Evolutionary conservation across 2,797 vertebrate genomes (phyloP), one percentile per base, ranked within the genome.

Genomic region (Galaxias olidus): DNA sequence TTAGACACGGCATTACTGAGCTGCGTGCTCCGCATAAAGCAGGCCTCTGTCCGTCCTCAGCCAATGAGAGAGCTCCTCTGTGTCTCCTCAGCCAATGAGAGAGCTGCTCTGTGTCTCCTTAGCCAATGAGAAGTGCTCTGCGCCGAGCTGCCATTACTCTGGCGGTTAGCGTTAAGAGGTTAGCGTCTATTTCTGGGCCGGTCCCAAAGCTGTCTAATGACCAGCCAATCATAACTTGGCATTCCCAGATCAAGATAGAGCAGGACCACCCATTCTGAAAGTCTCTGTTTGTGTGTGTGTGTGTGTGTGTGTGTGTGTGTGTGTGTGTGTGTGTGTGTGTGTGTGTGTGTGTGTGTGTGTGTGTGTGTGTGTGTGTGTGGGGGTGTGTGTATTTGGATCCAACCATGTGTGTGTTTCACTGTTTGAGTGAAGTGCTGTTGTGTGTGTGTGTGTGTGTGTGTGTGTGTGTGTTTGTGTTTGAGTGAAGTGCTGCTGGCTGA

Each of bases 241-340:
- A 14, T 7, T 55, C 19, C 41, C n/a, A 40, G 41, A 55, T 55
- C 53, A 55, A 14, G 40, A 15, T 45, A 59, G 41, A 59, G 64
- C 61, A 65, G 77, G 86, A 88, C 85, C 84, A 87, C 86, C 87
- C 86, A 87, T 80, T 48, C 6, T 72, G 80, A 82, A 20, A 67
- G 75, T 74, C 71, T 78, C 77, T 85, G 81, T 82, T 77, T 78
- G 76, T 81, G 43, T 57, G 69, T 10, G 17, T 65, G 63, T 75
- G 75, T 69, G 64, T 81, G 69, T 79, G 63, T 73, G 57, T 77
- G 66, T 73, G 68, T 59, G 77, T 80, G 44, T 50, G 69, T 8
- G 12, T 61, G 64, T 74, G 66, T 71, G 18, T n/a, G 49, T 79
- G 61, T 73, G 57, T 78, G 68, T 73, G 68, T 59, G 48, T 40